Percentiles rank a stretch among this genome's conserved stretches.
Evolutionary conservation across 1,140 invertebrate species (phyloP).

Genomic region (Cylas formicarius): DNA sequence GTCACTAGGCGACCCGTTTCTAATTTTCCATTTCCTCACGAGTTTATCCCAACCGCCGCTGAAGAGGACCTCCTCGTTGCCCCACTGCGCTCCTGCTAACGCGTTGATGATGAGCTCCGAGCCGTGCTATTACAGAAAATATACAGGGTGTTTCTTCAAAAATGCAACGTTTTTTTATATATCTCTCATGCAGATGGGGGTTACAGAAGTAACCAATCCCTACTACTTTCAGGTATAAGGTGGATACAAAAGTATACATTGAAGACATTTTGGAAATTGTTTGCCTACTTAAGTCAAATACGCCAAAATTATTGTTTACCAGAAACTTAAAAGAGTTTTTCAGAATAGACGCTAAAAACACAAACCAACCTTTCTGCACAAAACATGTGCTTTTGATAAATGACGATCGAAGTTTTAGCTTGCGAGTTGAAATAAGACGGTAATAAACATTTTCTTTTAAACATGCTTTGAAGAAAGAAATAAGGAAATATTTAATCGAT

Average conservation of each 20-base stretch:
- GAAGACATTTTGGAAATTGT: not conserved
- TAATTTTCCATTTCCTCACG: constrained; percentile 42
- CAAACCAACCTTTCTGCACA: too few relatives aligned
- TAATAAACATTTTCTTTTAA: too few relatives aligned
- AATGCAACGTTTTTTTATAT: constrained; percentile 3
- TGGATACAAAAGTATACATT: not conserved
- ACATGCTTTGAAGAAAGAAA: too few relatives aligned
- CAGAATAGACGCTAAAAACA: too few relatives aligned
- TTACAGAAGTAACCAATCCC: not conserved
- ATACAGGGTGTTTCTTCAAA: constrained; percentile 4
- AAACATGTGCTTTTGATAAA: too few relatives aligned
- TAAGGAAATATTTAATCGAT: too few relatives aligned
- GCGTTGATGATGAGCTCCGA: constrained; percentile 43
- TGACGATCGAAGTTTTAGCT: too few relatives aligned
- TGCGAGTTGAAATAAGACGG: too few relatives aligned
- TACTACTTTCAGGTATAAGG: not conserved
- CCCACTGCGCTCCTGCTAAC: constrained; percentile 29
- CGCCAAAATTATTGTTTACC: too few relatives aligned
- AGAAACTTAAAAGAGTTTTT: too few relatives aligned
- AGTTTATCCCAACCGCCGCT: constrained; percentile 44
- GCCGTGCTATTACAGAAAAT: constrained; percentile 34
- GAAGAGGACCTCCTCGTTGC: constrained; percentile 35
- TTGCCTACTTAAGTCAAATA: too few relatives aligned
- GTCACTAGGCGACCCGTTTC: constrained; percentile 21
- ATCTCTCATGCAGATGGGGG: not conserved